Evolutionary conservation across 2,113 vertebrate genomes (phyloP).

Genomic region (Stercorarius parasiticus): DNA sequence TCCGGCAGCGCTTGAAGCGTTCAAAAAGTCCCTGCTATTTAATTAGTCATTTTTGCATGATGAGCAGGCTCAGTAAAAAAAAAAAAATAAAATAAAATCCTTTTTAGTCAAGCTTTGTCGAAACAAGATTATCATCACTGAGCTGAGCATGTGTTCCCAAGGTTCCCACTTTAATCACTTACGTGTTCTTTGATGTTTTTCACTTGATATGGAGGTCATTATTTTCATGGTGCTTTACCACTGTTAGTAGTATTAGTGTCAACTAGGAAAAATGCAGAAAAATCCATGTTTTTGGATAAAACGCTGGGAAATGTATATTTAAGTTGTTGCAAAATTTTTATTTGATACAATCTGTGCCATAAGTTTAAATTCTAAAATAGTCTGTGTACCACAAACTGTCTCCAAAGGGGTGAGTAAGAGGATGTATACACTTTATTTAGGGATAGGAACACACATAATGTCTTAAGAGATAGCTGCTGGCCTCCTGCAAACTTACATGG

Average conservation of each 20-base stretch:
- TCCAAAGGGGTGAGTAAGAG: rapidly evolving
- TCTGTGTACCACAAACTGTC: background rate
- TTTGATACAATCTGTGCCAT: background rate
- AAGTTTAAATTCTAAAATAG: background rate
- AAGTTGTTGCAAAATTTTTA: background rate
- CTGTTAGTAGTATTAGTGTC: background rate
- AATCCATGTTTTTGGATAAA: background rate
- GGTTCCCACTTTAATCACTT: background rate
- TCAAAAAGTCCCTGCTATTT: rapidly evolving
- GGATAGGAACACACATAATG: background rate
- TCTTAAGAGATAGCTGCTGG: background rate
- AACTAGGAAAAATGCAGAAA: background rate
- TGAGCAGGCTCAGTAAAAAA: background rate
- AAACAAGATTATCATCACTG: background rate
- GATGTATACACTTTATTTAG: background rate
- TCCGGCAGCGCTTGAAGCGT: background rate
- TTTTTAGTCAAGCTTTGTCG: background rate
- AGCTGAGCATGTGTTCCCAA: background rate
- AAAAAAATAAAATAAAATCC: background rate
- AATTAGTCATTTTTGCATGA: rapidly evolving
- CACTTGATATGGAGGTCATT: background rate
- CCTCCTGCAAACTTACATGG: background rate
- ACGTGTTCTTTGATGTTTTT: background rate
- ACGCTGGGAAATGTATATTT: background rate
- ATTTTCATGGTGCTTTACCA: background rate